Conservation (phyloP, 2,888 invertebrate species). For the Prenolepis imparis region DNA sequence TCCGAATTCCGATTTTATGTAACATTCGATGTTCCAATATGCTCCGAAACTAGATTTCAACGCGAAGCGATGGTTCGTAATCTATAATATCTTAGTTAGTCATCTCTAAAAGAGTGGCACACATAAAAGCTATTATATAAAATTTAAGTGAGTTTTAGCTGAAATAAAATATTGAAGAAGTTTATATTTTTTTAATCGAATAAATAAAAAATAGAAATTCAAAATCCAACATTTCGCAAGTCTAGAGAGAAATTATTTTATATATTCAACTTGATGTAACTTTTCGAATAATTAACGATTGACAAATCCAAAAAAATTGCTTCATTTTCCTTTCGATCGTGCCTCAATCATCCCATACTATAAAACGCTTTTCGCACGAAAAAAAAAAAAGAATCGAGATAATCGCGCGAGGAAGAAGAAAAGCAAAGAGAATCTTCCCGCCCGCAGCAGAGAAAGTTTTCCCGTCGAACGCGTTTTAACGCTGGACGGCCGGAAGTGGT, state of each 20-base stretch:
- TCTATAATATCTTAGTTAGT: neutral
- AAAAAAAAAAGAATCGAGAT: conserved; percentile 31
- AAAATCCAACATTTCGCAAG: neutral
- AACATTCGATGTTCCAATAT: conserved; percentile 16
- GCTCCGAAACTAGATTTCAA: conserved; percentile 12
- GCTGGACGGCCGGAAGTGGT: conserved; percentile 50
- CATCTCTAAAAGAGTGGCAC: neutral
- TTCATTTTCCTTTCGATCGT: neutral
- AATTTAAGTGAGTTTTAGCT: neutral
- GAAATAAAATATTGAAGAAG: neutral
- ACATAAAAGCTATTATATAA: neutral
- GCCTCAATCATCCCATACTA: neutral
- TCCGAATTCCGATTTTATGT: conserved; percentile 42
- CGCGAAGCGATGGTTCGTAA: neutral
- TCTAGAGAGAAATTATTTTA: neutral
- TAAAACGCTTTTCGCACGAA: neutral
- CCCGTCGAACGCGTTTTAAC: conserved; percentile 30
- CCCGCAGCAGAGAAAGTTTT: conserved; percentile 9
- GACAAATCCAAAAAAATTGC: conserved; percentile 5
- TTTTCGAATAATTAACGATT: neutral
- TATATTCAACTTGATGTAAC: neutral
- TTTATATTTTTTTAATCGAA: neutral
- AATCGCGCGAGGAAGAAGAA: conserved; percentile 21
- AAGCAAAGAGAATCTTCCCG: conserved; percentile 22
- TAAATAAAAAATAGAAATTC: neutral